Percentiles rank a stretch among this genome's conserved stretches.
Evolutionary conservation across 1,140 invertebrate genomes (phyloP).

Genomic region (Trypoxylus dichotomus): DNA sequence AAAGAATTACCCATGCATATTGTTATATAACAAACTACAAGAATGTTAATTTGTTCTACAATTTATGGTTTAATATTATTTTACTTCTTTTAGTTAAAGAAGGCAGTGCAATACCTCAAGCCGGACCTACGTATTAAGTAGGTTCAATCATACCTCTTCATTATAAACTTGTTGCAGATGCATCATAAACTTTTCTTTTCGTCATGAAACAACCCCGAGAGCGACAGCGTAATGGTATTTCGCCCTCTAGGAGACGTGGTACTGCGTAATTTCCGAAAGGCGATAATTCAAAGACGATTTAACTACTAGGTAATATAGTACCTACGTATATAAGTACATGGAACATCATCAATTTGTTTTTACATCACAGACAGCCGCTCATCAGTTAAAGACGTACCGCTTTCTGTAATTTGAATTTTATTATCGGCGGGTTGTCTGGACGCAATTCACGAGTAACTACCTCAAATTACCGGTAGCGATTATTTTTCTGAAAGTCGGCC

Average conservation of each 20-base stretch:
- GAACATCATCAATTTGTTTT: neutral
- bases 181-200: neutral
- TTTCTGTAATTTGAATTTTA: conserved; percentile 14
- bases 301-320: neutral
- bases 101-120: too few relatives aligned
- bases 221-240: neutral
- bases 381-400: neutral
- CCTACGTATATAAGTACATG: neutral
- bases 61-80: too few relatives aligned
- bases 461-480: conserved; percentile 20
- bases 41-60: too few relatives aligned
- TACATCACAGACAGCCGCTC: neutral
- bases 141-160: too few relatives aligned
- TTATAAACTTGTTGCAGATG: neutral
- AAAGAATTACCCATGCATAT: too few relatives aligned
- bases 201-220: neutral
- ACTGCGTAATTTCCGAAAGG: neutral
- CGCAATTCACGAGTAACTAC: conserved; percentile 12
- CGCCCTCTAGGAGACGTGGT: neutral
- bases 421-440: neutral
- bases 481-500: neutral
- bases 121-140: too few relatives aligned
- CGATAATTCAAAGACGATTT: conserved; percentile 1
- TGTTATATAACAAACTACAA: too few relatives aligned
- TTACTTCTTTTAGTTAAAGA: too few relatives aligned